A percentile compares a stretch with the other conserved stretches of the same genome.
Conservation (phyloP, 2,888 invertebrate species). For the Acanthopleura granulata region DNA sequence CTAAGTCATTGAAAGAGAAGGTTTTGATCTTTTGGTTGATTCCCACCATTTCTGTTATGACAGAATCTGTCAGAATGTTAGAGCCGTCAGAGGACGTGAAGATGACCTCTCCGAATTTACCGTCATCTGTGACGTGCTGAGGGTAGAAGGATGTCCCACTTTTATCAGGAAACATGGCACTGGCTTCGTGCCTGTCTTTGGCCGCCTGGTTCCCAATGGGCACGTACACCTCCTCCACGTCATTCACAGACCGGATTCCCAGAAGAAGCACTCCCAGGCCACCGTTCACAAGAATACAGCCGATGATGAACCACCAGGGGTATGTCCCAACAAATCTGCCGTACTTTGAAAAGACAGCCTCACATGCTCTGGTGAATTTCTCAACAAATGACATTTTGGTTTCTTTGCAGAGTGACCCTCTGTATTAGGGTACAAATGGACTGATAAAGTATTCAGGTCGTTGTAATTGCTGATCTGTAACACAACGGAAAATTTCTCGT, state of each 20-base stretch:
- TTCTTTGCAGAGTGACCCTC: too few species aligned
- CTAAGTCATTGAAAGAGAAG: not conserved
- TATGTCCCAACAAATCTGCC: constrained; percentile 38
- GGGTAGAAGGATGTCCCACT: constrained; percentile 32
- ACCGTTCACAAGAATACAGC: constrained; percentile 32
- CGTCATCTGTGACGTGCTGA: constrained; percentile 26
- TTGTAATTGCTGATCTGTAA: too few species aligned
- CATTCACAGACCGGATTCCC: constrained; percentile 33
- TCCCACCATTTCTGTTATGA: constrained; percentile 27
- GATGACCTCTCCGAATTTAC: constrained; percentile 31
- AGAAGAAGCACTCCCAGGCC: constrained; percentile 32
- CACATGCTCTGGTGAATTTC: not conserved
- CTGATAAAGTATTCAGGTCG: too few species aligned
- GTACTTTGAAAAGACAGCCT: constrained; percentile 36
- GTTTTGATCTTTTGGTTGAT: constrained; percentile 22
- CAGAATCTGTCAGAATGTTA: constrained; percentile 26
- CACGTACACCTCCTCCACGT: constrained; percentile 45
- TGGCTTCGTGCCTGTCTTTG: constrained; percentile 36
- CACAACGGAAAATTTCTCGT: too few species aligned
- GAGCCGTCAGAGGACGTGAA: constrained; percentile 27
- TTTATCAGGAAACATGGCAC: constrained; percentile 36
- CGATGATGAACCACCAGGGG: constrained; percentile 36
- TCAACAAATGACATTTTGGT: too few species aligned
- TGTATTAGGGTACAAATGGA: too few species aligned
- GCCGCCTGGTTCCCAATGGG: constrained; percentile 49